Evolutionary conservation across 2,113 vertebrate genomes (phyloP).

Genomic region (Centrocercus urophasianus): DNA sequence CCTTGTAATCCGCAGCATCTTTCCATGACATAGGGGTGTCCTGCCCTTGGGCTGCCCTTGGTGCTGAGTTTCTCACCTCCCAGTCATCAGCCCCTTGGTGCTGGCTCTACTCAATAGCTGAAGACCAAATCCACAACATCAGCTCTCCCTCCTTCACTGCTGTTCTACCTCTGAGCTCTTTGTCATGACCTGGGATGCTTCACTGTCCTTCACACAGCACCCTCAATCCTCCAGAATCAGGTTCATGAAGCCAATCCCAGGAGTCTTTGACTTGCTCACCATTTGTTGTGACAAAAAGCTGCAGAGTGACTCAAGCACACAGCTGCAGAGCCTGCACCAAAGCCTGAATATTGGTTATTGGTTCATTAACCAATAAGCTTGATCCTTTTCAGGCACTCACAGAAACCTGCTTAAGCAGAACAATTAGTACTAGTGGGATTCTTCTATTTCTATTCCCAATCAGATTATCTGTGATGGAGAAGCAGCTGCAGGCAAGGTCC

Average conservation of each 20-base stretch:
- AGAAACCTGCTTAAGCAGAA: not conserved
- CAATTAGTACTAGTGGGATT: not conserved
- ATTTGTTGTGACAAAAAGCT: not conserved
- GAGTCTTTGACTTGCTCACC: not conserved
- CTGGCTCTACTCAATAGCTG: not conserved
- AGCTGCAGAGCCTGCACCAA: not conserved
- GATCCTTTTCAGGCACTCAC: not conserved
- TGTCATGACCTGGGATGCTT: fast-evolving
- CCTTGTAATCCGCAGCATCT: fast-evolving
- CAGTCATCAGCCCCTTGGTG: not conserved
- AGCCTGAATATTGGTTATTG: not conserved
- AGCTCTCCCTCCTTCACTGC: not conserved
- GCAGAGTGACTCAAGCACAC: not conserved
- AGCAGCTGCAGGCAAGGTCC: not conserved
- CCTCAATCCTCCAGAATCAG: not conserved
- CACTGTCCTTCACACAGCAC: not conserved
- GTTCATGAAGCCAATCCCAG: not conserved
- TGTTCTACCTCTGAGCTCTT: not conserved
- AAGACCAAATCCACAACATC: not conserved
- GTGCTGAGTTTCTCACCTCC: not conserved
- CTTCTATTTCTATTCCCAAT: not conserved
- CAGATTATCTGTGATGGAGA: not conserved
- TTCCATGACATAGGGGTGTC: fast-evolving
- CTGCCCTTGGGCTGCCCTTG: not conserved
- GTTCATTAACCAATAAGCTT: not conserved